A percentile compares a stretch with the other conserved stretches of the same genome.
phyloP scores from a whole-genome alignment of 2,113 vertebrate species.

The Ivindomyrus marchei region DNA sequence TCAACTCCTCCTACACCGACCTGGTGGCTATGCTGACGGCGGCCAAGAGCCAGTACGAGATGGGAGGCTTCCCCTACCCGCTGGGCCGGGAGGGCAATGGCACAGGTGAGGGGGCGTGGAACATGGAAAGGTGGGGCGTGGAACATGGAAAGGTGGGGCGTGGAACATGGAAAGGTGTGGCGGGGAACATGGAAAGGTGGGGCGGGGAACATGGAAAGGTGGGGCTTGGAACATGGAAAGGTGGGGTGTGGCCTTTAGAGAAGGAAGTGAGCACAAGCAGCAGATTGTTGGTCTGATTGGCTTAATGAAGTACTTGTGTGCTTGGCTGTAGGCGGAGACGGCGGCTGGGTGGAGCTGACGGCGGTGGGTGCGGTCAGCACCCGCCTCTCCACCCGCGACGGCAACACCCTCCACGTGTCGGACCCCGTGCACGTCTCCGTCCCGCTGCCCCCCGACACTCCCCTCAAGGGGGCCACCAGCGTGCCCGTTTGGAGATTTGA shows the following conservation, averaged over 20 bases:
- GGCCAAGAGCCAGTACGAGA: slow-evolving; percentile 73
- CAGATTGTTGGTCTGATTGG: neutral
- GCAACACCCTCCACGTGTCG: slow-evolving; percentile 62
- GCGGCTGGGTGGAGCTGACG: slow-evolving; percentile 73
- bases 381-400: slow-evolving; percentile 75
- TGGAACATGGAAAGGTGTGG: too few relatives aligned
- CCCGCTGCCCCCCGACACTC: slow-evolving; percentile 69
- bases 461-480: slow-evolving; percentile 64
- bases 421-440: slow-evolving; percentile 77
- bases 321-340: slow-evolving; percentile 54
- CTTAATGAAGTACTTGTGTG: neutral
- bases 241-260: neutral
- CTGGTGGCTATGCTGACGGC: slow-evolving; percentile 81
- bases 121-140: neutral
- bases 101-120: slow-evolving; percentile 59
- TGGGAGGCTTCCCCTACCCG: slow-evolving; percentile 83
- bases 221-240: too few relatives aligned
- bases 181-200: too few relatives aligned
- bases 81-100: slow-evolving; percentile 77
- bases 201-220: too few relatives aligned
- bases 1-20: slow-evolving; percentile 77
- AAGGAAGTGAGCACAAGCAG: neutral
- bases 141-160: too few relatives aligned
- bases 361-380: slow-evolving; percentile 74
- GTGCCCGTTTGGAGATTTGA: slow-evolving; percentile 84